Evolutionary conservation across 2,888 invertebrate species (phyloP).

Genomic region (Drosophila bunnanda): DNA sequence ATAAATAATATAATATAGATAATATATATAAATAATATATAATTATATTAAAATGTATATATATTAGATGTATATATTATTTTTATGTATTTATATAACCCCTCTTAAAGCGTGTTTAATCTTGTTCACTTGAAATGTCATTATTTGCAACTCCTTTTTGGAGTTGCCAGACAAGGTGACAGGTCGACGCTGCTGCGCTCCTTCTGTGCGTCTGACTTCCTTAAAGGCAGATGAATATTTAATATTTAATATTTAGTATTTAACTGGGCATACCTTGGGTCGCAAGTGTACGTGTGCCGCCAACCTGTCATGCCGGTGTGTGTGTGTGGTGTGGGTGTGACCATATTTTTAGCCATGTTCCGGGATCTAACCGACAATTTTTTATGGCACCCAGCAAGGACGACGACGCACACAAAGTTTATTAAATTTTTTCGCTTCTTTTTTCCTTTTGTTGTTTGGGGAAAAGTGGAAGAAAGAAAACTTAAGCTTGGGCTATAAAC

Average conservation of each 20-base stretch:
- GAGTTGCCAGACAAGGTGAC: constrained; percentile 1
- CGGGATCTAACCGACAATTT: constrained; percentile 29
- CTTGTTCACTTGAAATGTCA: neutral
- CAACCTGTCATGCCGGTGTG: constrained; percentile 7
- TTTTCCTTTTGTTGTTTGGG: constrained; percentile 3
- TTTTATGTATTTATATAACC: too few species aligned
- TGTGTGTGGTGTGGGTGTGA: neutral
- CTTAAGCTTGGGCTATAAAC: constrained; percentile 46
- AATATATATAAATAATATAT: neutral
- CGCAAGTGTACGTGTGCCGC: constrained; percentile 4
- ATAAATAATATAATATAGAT: neutral
- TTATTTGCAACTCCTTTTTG: neutral
- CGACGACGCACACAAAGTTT: constrained; percentile 40
- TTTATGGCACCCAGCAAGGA: constrained; percentile 28
- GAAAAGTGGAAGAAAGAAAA: constrained; percentile 18
- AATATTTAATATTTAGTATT: constrained; percentile 4
- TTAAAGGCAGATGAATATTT: constrained; percentile 1
- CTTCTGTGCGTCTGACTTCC: constrained; percentile 4
- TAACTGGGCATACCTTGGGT: constrained; percentile 7
- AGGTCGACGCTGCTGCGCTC: neutral
- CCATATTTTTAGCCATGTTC: constrained; percentile 29
- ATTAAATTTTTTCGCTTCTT: constrained; percentile 39
- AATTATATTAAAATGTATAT: too few species aligned
- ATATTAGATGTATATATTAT: too few species aligned
- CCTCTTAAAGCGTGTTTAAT: neutral